Base-by-base conservation (phyloP, 2,797 vertebrate species). In the Rhadinocentrus ornatus region DNA sequence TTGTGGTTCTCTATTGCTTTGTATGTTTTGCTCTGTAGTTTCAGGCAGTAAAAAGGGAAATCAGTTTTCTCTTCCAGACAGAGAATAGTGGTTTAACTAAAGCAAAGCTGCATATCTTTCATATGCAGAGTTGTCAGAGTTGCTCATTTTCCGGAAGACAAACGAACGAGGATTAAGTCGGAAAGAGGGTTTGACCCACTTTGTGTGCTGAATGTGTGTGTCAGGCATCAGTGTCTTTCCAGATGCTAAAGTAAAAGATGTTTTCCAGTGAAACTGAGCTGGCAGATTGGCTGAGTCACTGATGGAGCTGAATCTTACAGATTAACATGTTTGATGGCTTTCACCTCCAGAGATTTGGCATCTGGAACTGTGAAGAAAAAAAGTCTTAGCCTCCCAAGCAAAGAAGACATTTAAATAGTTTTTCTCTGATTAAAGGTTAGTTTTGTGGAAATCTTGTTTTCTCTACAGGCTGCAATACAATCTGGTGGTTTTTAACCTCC, bases 291-390 rank as follows among this genome's bases (percentile, higher is more conserved):
- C 80, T 78, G 81, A 77, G 76, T 80, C 74, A 77, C 71, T 63
- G 57, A 18, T 48, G 77, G 77, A 63, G 78, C 62, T 9, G 59
- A 78, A 69, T 79, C 59, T 77, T 76, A 77, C 67, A 82, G 63
- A 80, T 82, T 82, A 71, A 62, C 77, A 81, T 68, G 72, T 75
- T 67, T 26, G 50, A 54, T 56, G 44, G 50, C 12, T 77, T 77
- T 83, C 67, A 79, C 68, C 75, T 74, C 62, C 72, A 66, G 65
- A 71, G 73, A 79, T 84, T 71, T 73, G 61, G 72, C 88, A 83
- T 78, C 71, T 75, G 80, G 78, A 80, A 46, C 22, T 46, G 39
- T 41, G 44, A 44, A 54, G 35, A 16, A 18, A 37, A n/a, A 35
- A 35, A 35, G 11, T 12, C 2, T 9, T 35, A 12, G 34, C 8